Evolutionary conservation across 1,140 invertebrate species (phyloP), one percentile per base, ranked within the genome.

Genomic region (Phymorhynchus buccinoides): DNA sequence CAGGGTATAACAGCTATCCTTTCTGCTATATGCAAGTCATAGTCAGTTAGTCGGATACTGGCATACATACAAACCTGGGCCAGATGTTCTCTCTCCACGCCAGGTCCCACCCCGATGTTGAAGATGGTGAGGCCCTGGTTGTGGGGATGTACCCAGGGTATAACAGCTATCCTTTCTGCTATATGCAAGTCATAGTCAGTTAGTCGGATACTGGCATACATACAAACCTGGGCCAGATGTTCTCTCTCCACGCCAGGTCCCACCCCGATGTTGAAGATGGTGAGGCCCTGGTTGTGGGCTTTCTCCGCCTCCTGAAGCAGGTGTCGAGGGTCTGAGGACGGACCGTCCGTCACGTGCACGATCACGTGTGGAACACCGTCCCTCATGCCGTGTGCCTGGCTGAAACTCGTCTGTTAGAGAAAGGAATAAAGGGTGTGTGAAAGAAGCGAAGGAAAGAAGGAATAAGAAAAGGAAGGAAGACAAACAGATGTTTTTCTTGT

Each of bases 331-430:
- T 86, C 86, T 12, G 75, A 75, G 0, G 90, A 88, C 9, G 85
- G 85, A 16, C 88, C 89, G 75, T 90, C 87, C 6, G 89, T 90
- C 1, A 90, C 73, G 41, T 90, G 83, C 32, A 90, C 86, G 14
- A 88, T 87, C 27, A 90, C 85, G 68, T 90, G 89, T 6, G 88
- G 86, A 1, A 87, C 87, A 35, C 79, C 85, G 18, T 84, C 48
- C 32, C 90, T 62, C 35, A 85, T 84, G 1, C 91, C 91, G 39
- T 89, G 80, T 14, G 75, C 22, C 14, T 78, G 44, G 18, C 80
- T 87, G 78, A 91, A 91, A n/a, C 87, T 84, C 37, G 89, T 83
- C 32, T 89, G 16, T 81, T 75, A 27, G 87, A 39, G 62, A 18
- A 44, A 35, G n/a, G 62, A 68, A 83, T 16, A 62, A 30, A 42